These are phyloP conservation scores for Orchesella cincta DNA, from an alignment of 1,140 invertebrate genomes.

Conservation along the genomic window DNA sequence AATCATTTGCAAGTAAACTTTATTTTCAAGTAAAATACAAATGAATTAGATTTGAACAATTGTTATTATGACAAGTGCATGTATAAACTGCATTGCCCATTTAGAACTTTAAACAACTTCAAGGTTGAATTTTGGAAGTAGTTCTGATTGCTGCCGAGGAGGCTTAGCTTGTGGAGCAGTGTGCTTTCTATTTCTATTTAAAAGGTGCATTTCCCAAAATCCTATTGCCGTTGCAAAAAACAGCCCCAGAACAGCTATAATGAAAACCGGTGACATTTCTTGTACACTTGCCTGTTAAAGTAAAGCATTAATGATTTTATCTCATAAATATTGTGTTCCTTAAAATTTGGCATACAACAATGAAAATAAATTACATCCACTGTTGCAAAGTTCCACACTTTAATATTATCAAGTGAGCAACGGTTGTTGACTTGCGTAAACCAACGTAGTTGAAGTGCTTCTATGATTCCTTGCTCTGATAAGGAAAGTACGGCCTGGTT, in stretches of 20 bases:
- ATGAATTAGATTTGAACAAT: no score
- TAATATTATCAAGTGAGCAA: no score
- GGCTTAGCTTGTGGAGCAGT: neutral
- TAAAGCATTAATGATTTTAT: neutral
- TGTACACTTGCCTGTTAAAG: neutral
- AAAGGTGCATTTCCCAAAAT: neutral
- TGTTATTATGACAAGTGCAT: no score
- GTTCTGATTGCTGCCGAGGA: neutral
- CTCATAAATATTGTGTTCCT: neutral
- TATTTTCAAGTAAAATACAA: no score
- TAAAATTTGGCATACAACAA: neutral
- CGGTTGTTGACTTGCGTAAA: neutral
- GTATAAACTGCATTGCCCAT: no score
- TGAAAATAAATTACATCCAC: neutral
- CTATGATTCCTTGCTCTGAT: neutral
- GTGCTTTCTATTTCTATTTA: neutral
- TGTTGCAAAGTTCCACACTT: neutral
- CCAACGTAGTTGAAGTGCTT: neutral
- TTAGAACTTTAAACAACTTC: no score
- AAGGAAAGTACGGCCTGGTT: neutral
- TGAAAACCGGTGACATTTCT: neutral
- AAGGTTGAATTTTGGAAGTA: neutral
- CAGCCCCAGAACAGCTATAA: neutral
- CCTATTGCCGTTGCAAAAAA: neutral
- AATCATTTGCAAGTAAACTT: no score